These are phyloP conservation scores for Cavia porcellus DNA, from an alignment of 2,113 vertebrate genomes.

Conservation along the genomic window DNA sequence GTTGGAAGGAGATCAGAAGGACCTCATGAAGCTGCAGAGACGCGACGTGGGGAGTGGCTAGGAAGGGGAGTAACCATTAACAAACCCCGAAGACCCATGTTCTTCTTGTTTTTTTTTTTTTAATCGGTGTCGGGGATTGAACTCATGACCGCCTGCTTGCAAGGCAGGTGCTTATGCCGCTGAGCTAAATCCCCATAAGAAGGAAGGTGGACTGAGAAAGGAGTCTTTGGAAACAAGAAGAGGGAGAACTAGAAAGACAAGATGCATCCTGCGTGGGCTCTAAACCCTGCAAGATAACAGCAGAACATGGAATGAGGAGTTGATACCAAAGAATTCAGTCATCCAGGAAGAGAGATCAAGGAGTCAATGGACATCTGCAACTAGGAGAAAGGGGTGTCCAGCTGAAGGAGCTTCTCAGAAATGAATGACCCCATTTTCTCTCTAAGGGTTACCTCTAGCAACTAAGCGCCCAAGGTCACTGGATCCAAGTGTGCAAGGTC, in stretches of 20 bases:
- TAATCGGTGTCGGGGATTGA: no score
- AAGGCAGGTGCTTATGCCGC: no score
- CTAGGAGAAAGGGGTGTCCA: background rate
- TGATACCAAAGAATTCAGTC: background rate
- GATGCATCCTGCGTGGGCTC: background rate
- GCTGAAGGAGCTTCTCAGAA: background rate
- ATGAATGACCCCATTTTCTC: background rate
- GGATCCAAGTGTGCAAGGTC: background rate
- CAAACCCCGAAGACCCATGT: background rate
- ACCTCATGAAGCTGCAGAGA: background rate
- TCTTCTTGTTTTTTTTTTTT: no score
- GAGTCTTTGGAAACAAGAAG: background rate
- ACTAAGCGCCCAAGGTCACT: background rate
- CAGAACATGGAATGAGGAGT: background rate
- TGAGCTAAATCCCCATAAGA: background rate
- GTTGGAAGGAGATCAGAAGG: background rate
- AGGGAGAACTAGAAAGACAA: background rate
- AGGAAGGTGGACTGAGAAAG: background rate
- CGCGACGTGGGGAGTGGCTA: background rate
- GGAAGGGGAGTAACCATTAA: background rate
- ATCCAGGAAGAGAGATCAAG: background rate
- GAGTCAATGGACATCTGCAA: background rate
- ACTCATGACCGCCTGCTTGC: no score
- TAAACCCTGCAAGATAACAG: background rate
- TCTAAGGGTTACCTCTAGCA: background rate